Base-by-base conservation (phyloP, 2,113 vertebrate genomes). In the Ranitomeya imitator region DNA sequence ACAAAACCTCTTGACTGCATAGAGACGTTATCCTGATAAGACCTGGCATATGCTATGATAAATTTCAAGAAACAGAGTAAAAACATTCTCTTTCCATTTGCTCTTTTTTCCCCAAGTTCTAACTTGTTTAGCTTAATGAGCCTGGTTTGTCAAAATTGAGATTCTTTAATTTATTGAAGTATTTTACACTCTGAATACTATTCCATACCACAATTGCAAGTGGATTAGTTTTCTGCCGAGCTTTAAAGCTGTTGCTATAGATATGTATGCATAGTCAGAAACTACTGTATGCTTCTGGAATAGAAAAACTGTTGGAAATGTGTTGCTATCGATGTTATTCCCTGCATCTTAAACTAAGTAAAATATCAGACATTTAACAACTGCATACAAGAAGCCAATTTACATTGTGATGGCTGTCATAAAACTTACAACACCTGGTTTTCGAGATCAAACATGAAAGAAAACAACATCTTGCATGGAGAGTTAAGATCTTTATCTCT, bases 101-200 rank as follows among this genome's bases (percentile, higher is more conserved):
- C 0, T 78, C 6, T 45, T 51, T 73, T 16, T 54, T 37, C 0
- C 54, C 2, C 84, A 76, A 77, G 55, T 77, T 8, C 71, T 59
- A 85, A 63, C 79, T 86, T 45, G 13, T 77, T 65, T 86, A 31
- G 85, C 37, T 79, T 86, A 79, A 79, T 79, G 21, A 86, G 85
- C 59, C 45, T n/a, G 31, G 45, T 51, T 79, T 54, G 74, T 86
- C 45, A 79, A 8, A 61, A n/a, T n/a, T 54, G 59, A 31, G 85
- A 79, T 86, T 67, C 19, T 54, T 69, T 69, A 51, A 9, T 59
- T 59, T 85, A 51, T 54, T 78, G 65, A 45, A 45, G 71, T 67
- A 51, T 52, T 86, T 86, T 77, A 78, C 78, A 63, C 77, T 73
- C 15, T 78, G 19, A 54, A 61, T 60, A 65, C 31, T 54, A 78